phyloP scores from a whole-genome alignment of 2,888 invertebrate species.

The Sclerodermus sp. region DNA sequence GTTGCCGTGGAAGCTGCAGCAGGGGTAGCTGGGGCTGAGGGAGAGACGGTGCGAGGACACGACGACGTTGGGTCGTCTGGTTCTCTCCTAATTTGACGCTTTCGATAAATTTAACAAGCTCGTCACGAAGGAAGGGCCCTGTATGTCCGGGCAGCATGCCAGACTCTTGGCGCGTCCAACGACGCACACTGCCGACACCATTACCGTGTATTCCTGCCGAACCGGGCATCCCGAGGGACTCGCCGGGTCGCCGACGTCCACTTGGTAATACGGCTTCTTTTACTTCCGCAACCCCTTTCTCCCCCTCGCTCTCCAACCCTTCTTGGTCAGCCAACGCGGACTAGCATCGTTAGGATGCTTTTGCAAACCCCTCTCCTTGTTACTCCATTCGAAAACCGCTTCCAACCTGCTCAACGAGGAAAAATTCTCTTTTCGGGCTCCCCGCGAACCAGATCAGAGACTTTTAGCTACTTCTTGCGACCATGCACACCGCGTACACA shows the following conservation, averaged over 20 bases:
- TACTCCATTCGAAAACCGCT: background rate
- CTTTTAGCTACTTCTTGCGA: too few relatives aligned
- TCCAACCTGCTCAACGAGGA: background rate
- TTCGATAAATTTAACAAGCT: constrained; percentile 58
- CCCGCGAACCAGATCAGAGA: too few relatives aligned
- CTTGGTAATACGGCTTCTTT: constrained; percentile 51
- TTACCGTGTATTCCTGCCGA: constrained; percentile 49
- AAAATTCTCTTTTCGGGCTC: too few relatives aligned
- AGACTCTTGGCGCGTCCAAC: constrained; percentile 42
- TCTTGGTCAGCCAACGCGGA: constrained; percentile 19
- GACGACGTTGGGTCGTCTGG: constrained; percentile 17
- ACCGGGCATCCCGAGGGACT: constrained; percentile 35
- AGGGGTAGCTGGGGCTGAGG: background rate
- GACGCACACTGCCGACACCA: constrained; percentile 47
- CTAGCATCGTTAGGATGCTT: constrained; percentile 50
- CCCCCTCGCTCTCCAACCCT: constrained; percentile 5
- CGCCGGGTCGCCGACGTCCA: constrained; percentile 49
- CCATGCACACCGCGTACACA: too few relatives aligned
- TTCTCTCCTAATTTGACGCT: constrained; percentile 55
- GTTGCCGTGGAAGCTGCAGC: background rate
- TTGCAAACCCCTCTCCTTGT: constrained; percentile 11
- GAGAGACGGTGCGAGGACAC: background rate
- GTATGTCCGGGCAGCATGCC: constrained; percentile 53
- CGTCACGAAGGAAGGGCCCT: constrained; percentile 49
- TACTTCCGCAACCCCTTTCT: constrained; percentile 17